Evolutionary conservation across 2,888 invertebrate species (phyloP).

Genomic region (Choreutis nemorana): DNA sequence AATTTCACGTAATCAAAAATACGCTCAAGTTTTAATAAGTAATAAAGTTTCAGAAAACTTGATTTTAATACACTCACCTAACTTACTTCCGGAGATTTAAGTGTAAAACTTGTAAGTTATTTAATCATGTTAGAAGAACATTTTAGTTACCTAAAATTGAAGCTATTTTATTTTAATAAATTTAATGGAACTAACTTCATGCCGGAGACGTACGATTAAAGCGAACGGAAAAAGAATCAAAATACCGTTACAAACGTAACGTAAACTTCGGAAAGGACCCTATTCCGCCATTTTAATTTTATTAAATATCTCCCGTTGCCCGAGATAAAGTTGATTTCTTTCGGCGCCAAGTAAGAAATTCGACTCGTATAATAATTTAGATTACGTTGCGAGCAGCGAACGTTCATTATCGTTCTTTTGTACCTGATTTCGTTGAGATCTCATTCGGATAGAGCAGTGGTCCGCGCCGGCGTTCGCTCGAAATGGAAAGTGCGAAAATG

Average conservation of each 20-base stretch:
- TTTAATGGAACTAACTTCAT: conserved; percentile 18
- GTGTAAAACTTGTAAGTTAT: no score
- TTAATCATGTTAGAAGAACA: no score
- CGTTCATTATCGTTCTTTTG: conserved; percentile 68
- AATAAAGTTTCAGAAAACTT: no score
- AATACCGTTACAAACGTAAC: conserved; percentile 41
- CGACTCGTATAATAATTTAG: conserved; percentile 65
- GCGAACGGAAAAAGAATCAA: conserved; percentile 37
- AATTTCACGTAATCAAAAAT: no score
- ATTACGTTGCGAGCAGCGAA: conserved; percentile 65
- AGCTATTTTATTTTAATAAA: no score
- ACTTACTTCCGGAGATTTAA: no score
- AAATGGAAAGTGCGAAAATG: conserved; percentile 68
- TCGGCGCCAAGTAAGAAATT: conserved; percentile 61
- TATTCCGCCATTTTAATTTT: conserved; percentile 58
- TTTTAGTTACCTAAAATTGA: no score
- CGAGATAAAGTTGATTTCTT: conserved; percentile 63
- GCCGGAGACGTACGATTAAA: conserved; percentile 24
- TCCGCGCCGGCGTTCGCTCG: conserved; percentile 58
- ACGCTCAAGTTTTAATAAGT: no score
- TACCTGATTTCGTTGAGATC: conserved; percentile 65
- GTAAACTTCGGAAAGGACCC: conserved; percentile 46
- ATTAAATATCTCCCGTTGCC: conserved; percentile 55
- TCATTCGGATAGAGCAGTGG: conserved; percentile 63
- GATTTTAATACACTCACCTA: no score